Conservation (phyloP, 2,888 invertebrate genomes). For the Andrena trimmerana region DNA sequence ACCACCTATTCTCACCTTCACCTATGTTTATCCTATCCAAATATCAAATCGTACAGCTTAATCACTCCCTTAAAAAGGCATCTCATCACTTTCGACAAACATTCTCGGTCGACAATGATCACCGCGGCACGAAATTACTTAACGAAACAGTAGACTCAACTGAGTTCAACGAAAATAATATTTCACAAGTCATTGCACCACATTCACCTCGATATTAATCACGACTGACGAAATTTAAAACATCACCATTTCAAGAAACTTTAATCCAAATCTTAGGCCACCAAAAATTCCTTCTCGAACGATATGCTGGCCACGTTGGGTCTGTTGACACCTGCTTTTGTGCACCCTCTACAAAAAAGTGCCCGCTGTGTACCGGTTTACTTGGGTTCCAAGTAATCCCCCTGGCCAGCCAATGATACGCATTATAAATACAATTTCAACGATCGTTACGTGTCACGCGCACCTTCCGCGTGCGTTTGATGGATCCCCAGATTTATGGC, state of each 20-base stretch:
- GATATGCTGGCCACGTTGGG: not conserved
- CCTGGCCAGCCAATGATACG: conserved; percentile 12
- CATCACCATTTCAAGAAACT: no score
- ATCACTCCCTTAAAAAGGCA: conserved; percentile 18
- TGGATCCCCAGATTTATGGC: conserved; percentile 62
- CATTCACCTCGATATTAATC: no score
- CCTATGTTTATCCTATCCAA: conserved; percentile 31
- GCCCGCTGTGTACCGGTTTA: conserved; percentile 4
- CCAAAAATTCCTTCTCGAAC: not conserved
- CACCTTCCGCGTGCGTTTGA: conserved; percentile 34
- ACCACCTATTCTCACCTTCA: not conserved
- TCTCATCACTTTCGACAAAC: conserved; percentile 6
- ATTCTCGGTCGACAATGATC: conserved; percentile 9
- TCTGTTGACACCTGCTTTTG: conserved; percentile 6
- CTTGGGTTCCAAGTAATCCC: conserved; percentile 15
- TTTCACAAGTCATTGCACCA: no score
- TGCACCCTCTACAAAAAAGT: not conserved
- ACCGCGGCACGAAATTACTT: not conserved
- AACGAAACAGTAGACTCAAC: not conserved
- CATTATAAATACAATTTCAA: conserved; percentile 39
- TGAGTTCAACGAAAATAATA: not conserved
- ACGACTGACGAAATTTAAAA: no score
- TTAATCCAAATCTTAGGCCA: no score
- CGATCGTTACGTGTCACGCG: conserved; percentile 36
- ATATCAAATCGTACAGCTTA: conserved; percentile 2